These are phyloP conservation scores for Dicerorhinus sumatrensis DNA, from an alignment of 2,113 vertebrate genomes.

Conservation along the genomic window DNA sequence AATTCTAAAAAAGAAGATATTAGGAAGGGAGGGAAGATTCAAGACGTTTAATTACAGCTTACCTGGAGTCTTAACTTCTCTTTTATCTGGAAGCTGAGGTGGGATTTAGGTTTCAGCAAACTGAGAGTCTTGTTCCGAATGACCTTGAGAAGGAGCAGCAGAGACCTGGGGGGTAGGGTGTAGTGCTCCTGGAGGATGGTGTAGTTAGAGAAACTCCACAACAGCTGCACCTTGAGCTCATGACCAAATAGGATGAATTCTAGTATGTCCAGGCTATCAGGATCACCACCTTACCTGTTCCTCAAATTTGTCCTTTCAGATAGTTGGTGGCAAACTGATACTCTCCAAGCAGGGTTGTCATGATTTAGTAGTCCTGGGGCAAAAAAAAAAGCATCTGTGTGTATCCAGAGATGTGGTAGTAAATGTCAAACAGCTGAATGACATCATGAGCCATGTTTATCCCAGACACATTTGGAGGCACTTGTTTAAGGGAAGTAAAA, in stretches of 20 bases:
- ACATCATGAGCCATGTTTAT: neutral
- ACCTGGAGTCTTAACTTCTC: neutral
- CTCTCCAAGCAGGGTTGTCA: neutral
- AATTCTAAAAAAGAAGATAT: neutral
- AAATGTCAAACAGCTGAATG: conserved; percentile 11
- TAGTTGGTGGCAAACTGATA: neutral
- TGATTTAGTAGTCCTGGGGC: neutral
- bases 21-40: neutral
- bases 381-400: neutral
- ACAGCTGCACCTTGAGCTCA: neutral
- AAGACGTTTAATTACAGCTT: neutral
- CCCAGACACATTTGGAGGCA: neutral
- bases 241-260: neutral
- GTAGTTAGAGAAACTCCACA: neutral
- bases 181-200: neutral
- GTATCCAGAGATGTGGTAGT: neutral
- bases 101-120: neutral
- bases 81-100: neutral
- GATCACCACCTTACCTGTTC: neutral
- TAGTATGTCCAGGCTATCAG: neutral
- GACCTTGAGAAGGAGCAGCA: neutral
- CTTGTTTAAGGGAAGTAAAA: conserved; percentile 30
- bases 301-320: neutral
- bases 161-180: fast-evolving
- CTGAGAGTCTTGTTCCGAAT: neutral